Base-by-base conservation (phyloP, 2,888 invertebrate species). In the Conus canariensis region DNA sequence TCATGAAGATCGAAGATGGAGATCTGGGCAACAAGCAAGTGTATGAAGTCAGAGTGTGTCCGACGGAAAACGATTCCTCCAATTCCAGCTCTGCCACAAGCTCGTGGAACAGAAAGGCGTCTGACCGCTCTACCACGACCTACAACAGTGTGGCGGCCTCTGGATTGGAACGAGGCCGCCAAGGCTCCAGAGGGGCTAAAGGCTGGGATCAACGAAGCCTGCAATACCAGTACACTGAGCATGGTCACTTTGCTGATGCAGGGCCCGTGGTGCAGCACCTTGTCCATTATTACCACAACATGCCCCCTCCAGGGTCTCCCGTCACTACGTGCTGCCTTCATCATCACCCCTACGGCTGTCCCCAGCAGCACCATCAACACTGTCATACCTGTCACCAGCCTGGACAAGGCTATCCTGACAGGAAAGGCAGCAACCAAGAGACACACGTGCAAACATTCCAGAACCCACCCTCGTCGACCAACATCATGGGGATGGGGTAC, bases 281-380 rank as follows among this genome's bases (percentile, higher is more conserved):
- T 9, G 58, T 83, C 5, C 82, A 83, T 19, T 83, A 83, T 22
- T 64, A 64, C 64, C 64, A 10, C 7, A 64, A 64, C 16, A 16
- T 83, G 82, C 82, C 19, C 14, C 19, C 56, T 56, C 82, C 82
- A 83, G 82, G 58, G 7, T 83, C 82, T 7, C 82, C 82, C 1
- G 22, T 5, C 82, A 19, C 82, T 58, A 83, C 82, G 25, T 83
- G 82, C 82, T 83, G 82, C 22, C 56, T 83, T 22, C 82, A 83
- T 19, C 82, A 83, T 25, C 58, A 83, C 10, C 82, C 82, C 82
- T 58, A 83, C 10, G 82, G 82, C 56, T 83, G 82, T 19, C 19
- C 56, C 6, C 82, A 83, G 82, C 82, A 83, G 58, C 80, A 64
- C 16, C 80, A 80, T 30, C 80, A 80, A 30, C 82, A 16, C 56